Conservation (phyloP, 2,113 vertebrate genomes). For the Terrapene triunguis region DNA sequence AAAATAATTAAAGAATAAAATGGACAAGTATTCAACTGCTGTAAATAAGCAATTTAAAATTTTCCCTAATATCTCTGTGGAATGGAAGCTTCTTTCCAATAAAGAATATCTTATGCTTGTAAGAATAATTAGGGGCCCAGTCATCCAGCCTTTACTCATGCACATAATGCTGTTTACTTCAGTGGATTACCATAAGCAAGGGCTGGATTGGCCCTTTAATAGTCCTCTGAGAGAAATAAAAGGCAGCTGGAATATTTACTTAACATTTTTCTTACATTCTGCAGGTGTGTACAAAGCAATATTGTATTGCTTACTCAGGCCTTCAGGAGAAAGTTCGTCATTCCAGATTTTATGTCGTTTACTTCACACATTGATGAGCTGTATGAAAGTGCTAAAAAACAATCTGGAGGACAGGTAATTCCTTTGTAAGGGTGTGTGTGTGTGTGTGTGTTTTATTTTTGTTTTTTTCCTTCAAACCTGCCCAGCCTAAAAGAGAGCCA, state of each 20-base stretch:
- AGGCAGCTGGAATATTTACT: neutral
- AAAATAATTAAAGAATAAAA: constrained; percentile 8
- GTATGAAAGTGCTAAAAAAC: constrained; percentile 90
- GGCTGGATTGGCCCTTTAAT: neutral
- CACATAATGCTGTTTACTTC: neutral
- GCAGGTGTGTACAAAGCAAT: constrained; percentile 98
- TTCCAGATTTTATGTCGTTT: constrained; percentile 98
- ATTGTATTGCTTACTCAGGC: constrained; percentile 98
- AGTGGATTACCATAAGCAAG: neutral
- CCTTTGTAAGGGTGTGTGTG: neutral
- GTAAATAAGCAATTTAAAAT: accelerated
- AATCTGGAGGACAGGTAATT: constrained; percentile 93
- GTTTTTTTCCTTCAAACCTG: neutral
- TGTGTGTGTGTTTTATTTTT: neutral
- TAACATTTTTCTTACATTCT: constrained; percentile 32
- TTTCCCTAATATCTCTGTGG: accelerated
- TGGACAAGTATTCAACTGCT: neutral
- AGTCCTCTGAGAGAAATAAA: neutral
- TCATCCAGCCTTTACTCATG: neutral
- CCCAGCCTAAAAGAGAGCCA: neutral
- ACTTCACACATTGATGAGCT: constrained; percentile 95
- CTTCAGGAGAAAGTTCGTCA: constrained; percentile 98
- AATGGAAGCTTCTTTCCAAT: neutral
- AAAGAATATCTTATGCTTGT: neutral
- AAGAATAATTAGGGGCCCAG: neutral